A percentile compares a stretch with the other conserved stretches of the same genome.
phyloP scores from a whole-genome alignment of 2,113 vertebrate genomes.

The Gnathonemus echidnorhynchus region DNA sequence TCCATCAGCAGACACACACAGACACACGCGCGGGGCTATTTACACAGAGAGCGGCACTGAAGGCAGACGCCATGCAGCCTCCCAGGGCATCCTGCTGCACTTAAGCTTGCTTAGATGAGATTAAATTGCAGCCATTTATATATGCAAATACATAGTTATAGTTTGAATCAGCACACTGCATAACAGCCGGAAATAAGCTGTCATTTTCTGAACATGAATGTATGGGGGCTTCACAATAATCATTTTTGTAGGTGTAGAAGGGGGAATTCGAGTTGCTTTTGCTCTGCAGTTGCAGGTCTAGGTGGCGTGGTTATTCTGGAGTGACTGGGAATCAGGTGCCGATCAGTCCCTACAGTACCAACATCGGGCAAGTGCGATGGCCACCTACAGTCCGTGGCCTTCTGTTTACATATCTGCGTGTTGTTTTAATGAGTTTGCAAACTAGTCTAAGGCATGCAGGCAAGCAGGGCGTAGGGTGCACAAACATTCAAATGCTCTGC shows the following conservation, averaged over 20 bases:
- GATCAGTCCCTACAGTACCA: not conserved
- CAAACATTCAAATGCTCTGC: not conserved
- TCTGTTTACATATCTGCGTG: not conserved
- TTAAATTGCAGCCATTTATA: not conserved
- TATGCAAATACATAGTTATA: not conserved
- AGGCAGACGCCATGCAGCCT: not conserved
- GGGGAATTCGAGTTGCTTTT: not conserved
- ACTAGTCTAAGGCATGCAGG: not conserved
- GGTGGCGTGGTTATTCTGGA: not conserved
- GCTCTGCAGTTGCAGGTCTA: not conserved
- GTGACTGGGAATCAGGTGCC: not conserved
- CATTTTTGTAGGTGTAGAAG: not conserved
- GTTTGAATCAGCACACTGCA: not conserved
- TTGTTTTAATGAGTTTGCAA: not conserved
- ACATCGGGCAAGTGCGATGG: not conserved
- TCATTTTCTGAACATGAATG: not conserved
- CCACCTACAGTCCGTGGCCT: not conserved
- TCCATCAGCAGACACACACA: not conserved
- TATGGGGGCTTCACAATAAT: not conserved
- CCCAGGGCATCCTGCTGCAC: not conserved
- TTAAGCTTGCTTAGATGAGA: not conserved
- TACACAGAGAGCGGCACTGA: not conserved
- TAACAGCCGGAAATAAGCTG: not conserved
- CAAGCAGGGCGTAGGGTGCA: not conserved
- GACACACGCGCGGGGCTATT: not conserved